A percentile compares a stretch with the other conserved stretches of the same genome.
These are phyloP conservation scores for Torymus texanus DNA, from an alignment of 2,888 invertebrate species.

Conservation along the genomic window DNA sequence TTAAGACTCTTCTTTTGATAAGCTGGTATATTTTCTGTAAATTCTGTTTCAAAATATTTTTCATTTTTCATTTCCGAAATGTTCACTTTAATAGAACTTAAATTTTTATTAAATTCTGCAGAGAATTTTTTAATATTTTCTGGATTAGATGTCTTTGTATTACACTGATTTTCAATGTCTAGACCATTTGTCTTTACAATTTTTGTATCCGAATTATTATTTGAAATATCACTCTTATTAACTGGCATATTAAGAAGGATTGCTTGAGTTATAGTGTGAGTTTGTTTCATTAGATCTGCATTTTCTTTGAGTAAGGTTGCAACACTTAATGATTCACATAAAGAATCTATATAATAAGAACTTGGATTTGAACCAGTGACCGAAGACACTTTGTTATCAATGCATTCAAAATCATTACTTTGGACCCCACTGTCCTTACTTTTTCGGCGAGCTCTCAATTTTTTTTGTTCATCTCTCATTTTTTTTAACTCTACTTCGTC, in stretches of 20 bases:
- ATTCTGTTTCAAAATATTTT: constrained; percentile 1
- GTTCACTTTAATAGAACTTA: constrained; percentile 10
- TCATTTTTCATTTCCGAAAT: constrained; percentile 8
- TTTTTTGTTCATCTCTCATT: background rate
- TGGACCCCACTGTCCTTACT: background rate
- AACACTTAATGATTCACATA: constrained; percentile 23
- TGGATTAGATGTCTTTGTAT: background rate
- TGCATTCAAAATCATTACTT: background rate
- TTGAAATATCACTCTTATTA: background rate
- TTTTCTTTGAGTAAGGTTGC: constrained; percentile 40
- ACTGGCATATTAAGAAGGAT: constrained; percentile 38
- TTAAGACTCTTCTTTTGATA: background rate
- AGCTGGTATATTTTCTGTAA: background rate
- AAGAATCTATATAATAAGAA: constrained; percentile 4
- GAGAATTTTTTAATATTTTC: background rate
- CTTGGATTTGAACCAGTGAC: constrained; percentile 4
- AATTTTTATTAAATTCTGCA: constrained; percentile 18
- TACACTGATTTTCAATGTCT: background rate
- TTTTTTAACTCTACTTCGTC: constrained; percentile 31
- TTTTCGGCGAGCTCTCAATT: background rate
- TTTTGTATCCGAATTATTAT: background rate
- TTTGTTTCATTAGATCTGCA: constrained; percentile 33
- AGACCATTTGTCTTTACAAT: background rate
- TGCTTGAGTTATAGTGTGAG: constrained; percentile 43
- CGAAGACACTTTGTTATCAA: background rate